Evolutionary conservation across 2,888 invertebrate species (phyloP).

Genomic region (Dorcus parallelipipedus): DNA sequence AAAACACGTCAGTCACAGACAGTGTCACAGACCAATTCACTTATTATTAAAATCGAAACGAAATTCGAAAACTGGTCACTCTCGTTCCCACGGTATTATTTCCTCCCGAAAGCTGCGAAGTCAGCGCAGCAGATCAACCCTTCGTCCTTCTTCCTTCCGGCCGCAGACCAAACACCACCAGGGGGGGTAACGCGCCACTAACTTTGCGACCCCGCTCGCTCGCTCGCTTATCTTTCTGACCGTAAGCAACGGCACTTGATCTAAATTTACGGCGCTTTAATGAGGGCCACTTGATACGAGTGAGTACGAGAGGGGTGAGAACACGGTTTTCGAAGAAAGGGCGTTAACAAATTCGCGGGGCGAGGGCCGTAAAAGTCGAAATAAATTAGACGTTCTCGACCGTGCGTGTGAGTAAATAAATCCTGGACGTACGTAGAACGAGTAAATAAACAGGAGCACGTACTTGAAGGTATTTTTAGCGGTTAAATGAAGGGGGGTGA

Average conservation of each 20-base stretch:
- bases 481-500: no score
- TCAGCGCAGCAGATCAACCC: constrained; percentile 15
- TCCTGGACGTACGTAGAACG: no score
- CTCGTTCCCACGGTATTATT: neutral
- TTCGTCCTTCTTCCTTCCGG: constrained; percentile 18
- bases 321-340: neutral
- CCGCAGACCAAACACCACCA: constrained; percentile 6
- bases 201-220: neutral
- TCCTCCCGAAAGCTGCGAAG: neutral
- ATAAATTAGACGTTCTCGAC: no score
- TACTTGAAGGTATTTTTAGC: no score
- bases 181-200: constrained; percentile 11
- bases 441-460: no score
- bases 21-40: no score
- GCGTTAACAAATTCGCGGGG: no score
- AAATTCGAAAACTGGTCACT: no score
- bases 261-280: constrained; percentile 20
- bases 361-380: no score
- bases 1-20: no score
- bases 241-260: constrained; percentile 14
- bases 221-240: neutral
- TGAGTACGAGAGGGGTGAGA: constrained; percentile 2
- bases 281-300: constrained; percentile 15
- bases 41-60: no score
- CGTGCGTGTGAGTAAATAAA: no score